Conservation (phyloP, 2,888 invertebrate genomes). For the Kuschelorhynchus macadamiae region DNA sequence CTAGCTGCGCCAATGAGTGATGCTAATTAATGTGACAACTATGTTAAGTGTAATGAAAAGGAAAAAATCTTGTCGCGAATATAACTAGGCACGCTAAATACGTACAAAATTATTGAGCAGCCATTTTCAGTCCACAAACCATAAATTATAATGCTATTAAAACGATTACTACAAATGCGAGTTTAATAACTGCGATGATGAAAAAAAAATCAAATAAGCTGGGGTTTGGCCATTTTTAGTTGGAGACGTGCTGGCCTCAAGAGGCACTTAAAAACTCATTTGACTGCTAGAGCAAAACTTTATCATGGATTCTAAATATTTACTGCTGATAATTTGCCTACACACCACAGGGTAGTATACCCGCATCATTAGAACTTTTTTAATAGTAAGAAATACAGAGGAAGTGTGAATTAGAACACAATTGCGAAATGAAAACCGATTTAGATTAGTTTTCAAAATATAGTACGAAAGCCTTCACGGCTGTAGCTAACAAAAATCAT, state of each 20-base stretch:
- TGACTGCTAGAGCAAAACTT: constrained; percentile 18
- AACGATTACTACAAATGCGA: constrained; percentile 40
- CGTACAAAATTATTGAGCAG: constrained; percentile 9
- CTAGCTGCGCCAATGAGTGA: too few relatives aligned
- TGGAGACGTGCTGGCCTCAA: constrained; percentile 9
- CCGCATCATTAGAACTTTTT: too few relatives aligned
- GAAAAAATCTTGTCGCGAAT: constrained; percentile 15
- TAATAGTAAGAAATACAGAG: too few relatives aligned
- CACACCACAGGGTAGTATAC: too few relatives aligned
- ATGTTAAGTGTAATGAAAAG: too few relatives aligned
- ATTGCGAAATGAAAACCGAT: too few relatives aligned
- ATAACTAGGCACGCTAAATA: constrained; percentile 19
- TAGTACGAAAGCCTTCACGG: too few relatives aligned
- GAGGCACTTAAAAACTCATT: constrained; percentile 36
- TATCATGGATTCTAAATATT: constrained; percentile 9
- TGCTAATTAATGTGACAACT: too few relatives aligned
- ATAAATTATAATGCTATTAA: constrained; percentile 42
- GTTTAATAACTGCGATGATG: constrained; percentile 39
- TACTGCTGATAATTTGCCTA: too few relatives aligned
- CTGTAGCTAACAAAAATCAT: too few relatives aligned
- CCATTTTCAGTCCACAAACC: constrained; percentile 29
- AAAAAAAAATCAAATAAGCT: constrained; percentile 18
- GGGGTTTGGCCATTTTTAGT: constrained; percentile 19
- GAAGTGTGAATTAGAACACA: too few relatives aligned
- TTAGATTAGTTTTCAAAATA: too few relatives aligned